Percentiles rank a stretch among this genome's conserved stretches.
These are phyloP conservation scores for Phaonia tiefii DNA, from an alignment of 2,888 invertebrate species.

Conservation along the genomic window DNA sequence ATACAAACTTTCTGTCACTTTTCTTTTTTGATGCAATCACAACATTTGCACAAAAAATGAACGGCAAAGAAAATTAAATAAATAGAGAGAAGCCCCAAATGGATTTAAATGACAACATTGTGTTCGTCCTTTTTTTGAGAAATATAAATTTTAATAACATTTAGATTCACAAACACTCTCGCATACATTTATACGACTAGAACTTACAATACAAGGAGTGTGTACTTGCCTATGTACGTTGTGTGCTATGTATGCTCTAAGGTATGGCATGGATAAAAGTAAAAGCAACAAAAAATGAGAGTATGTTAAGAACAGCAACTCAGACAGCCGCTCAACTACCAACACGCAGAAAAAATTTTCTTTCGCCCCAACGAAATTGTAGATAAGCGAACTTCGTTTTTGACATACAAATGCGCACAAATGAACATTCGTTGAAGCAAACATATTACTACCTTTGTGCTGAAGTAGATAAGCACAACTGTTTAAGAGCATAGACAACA, in stretches of 20 bases:
- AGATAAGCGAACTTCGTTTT: too few relatives aligned
- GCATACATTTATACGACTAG: too few relatives aligned
- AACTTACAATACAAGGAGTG: neutral
- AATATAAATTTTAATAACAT: neutral
- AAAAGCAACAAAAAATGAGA: neutral
- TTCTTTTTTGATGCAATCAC: neutral
- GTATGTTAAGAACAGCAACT: neutral
- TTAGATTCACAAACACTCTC: neutral
- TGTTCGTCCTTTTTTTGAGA: neutral
- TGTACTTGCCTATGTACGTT: neutral
- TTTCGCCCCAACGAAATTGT: neutral
- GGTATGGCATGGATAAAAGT: neutral
- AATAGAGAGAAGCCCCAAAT: neutral
- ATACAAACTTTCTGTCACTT: neutral
- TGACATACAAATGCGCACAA: too few relatives aligned
- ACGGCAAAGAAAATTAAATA: neutral
- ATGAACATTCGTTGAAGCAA: too few relatives aligned
- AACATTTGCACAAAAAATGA: neutral
- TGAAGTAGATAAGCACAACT: too few relatives aligned
- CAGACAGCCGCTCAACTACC: neutral
- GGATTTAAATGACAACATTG: constrained; percentile 22
- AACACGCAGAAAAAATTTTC: too few relatives aligned
- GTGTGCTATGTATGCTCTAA: neutral
- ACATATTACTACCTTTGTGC: too few relatives aligned
- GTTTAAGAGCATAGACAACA: too few relatives aligned